A percentile compares a stretch with the other conserved stretches of the same genome.
Evolutionary conservation across 1,140 invertebrate species (phyloP).

Genomic region (Lucilia cuprina): DNA sequence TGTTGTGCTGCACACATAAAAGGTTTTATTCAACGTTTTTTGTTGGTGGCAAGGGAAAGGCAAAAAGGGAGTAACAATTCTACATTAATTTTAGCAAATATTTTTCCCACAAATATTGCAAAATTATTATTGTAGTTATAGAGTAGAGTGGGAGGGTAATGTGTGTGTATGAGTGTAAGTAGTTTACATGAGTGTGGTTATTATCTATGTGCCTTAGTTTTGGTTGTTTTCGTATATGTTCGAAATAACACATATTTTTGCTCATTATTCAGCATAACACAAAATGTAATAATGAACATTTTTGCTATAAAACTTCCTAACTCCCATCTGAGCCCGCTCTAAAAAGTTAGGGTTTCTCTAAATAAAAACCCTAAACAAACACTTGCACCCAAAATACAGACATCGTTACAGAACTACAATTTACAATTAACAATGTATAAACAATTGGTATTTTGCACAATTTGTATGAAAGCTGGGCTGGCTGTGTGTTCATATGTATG

Average conservation of each 20-base stretch:
- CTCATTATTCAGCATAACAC: constrained; percentile 22
- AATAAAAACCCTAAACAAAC: not conserved
- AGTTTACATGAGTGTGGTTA: not conserved
- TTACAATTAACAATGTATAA: constrained; percentile 17
- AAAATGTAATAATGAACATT: not conserved
- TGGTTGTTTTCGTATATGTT: not conserved
- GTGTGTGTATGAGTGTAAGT: not conserved
- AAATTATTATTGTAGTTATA: not conserved
- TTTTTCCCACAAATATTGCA: not conserved
- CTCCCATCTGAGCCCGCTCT: not conserved
- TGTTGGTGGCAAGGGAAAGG: not conserved
- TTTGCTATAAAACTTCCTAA: not conserved
- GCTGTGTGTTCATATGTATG: not conserved
- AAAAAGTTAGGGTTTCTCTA: not conserved
- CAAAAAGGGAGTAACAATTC: not conserved
- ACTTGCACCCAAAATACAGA: not conserved
- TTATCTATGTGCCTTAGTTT: not conserved
- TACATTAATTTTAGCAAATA: not conserved
- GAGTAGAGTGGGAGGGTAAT: not conserved
- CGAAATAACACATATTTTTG: not conserved
- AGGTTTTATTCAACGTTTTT: not conserved
- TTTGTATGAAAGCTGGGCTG: not conserved
- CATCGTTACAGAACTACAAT: not conserved
- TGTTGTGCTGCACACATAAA: not conserved
- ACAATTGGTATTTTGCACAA: constrained; percentile 12